Evolutionary conservation across 2,797 vertebrate genomes (phyloP).

Genomic region (Uromys caudimaculatus): DNA sequence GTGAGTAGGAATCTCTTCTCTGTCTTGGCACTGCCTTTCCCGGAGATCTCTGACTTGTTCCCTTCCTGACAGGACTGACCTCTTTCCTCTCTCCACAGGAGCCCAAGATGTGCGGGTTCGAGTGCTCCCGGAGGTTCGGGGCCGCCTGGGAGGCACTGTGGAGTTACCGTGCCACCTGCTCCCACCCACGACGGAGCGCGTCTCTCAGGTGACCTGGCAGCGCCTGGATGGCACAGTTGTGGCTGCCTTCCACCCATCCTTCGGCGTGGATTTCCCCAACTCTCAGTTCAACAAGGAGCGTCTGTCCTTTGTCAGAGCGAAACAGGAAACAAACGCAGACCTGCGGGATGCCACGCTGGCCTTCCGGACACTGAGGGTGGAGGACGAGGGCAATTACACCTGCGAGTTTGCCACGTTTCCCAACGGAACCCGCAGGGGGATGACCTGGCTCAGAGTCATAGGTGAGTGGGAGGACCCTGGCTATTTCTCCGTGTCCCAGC

Average conservation of each 20-base stretch:
- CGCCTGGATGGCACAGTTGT: slow-evolving; percentile 85
- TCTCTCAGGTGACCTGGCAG: slow-evolving; percentile 94
- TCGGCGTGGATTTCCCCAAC: slow-evolving; percentile 86
- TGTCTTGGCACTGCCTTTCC: neutral
- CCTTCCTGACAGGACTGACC: neutral
- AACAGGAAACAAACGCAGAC: neutral
- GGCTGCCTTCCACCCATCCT: slow-evolving; percentile 90
- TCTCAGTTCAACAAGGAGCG: slow-evolving; percentile 85
- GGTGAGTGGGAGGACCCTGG: slow-evolving; percentile 85
- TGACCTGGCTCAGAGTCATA: slow-evolving; percentile 89
- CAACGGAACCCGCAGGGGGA: slow-evolving; percentile 90
- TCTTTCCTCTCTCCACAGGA: slow-evolving; percentile 79
- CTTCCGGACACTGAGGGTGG: slow-evolving; percentile 87
- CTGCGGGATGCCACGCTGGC: slow-evolving; percentile 89
- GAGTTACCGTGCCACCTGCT: slow-evolving; percentile 90
- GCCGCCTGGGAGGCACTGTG: slow-evolving; percentile 89
- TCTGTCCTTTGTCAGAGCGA: slow-evolving; percentile 79
- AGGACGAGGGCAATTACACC: slow-evolving; percentile 92
- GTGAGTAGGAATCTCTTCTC: neutral
- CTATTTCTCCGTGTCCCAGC: neutral
- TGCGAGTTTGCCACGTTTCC: slow-evolving; percentile 95
- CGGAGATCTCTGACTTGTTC: neutral
- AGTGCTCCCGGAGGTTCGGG: slow-evolving; percentile 86
- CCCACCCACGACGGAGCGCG: slow-evolving; percentile 71
- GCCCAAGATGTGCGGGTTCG: slow-evolving; percentile 90